These are phyloP conservation scores for Nyctibius grandis DNA, from an alignment of 2,797 vertebrate genomes.

Conservation along the genomic window DNA sequence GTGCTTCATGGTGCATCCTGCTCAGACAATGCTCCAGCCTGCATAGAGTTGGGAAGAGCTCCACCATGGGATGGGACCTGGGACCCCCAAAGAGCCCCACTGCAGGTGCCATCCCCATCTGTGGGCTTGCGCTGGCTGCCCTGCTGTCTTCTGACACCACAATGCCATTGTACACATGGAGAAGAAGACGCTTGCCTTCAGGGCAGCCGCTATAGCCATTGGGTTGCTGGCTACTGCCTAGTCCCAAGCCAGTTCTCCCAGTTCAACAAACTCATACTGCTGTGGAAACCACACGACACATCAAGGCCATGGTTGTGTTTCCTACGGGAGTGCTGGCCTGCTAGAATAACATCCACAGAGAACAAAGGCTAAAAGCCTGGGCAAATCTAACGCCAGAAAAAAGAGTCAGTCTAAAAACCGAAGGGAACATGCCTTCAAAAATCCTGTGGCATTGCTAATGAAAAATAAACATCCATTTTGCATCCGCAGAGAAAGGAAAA, in stretches of 20 bases:
- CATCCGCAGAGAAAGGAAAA: not conserved
- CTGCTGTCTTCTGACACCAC: not conserved
- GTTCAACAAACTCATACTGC: not conserved
- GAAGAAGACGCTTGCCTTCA: not conserved
- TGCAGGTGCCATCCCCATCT: not conserved
- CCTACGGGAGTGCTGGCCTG: accelerated
- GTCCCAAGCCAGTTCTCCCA: not conserved
- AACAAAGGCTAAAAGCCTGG: not conserved
- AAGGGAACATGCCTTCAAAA: not conserved
- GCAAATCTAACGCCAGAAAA: not conserved
- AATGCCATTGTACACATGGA: not conserved
- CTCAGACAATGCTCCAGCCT: not conserved
- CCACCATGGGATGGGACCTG: not conserved
- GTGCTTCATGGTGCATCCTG: not conserved
- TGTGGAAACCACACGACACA: not conserved
- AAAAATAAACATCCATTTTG: constrained; percentile 43
- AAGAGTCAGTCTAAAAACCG: not conserved
- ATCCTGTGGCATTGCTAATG: not conserved
- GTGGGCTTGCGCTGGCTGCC: not conserved
- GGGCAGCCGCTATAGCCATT: not conserved
- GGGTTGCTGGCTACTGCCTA: not conserved
- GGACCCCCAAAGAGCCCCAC: not conserved
- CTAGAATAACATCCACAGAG: not conserved
- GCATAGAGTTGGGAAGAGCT: not conserved
- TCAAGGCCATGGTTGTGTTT: not conserved